These are phyloP conservation scores for Digitonthophagus gazella DNA, from an alignment of 2,888 invertebrate species.

Conservation along the genomic window DNA sequence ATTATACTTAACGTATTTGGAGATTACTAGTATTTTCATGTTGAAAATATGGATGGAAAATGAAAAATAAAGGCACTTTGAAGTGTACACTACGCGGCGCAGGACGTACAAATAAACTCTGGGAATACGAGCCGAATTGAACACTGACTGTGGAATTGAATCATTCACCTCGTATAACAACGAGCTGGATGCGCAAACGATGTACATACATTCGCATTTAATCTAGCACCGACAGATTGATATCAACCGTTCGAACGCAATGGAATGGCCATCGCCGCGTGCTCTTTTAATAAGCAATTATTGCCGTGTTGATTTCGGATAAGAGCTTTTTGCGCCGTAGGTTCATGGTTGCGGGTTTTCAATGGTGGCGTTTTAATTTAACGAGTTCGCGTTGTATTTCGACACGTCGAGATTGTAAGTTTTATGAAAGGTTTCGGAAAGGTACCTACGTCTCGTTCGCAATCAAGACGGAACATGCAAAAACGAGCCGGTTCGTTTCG, in stretches of 20 bases:
- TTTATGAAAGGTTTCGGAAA: neutral
- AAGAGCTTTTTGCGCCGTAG: neutral
- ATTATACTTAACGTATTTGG: too few species aligned
- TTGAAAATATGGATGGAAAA: too few species aligned
- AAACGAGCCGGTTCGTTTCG: neutral
- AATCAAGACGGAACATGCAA: neutral
- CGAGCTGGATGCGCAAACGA: neutral
- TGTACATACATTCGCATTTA: neutral
- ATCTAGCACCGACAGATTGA: neutral
- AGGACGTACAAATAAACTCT: neutral
- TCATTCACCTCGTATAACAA: neutral
- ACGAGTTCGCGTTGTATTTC: neutral
- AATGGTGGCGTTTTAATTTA: neutral
- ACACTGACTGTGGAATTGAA: neutral
- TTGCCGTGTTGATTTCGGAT: neutral
- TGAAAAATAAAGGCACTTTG: neutral
- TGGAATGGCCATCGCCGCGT: neutral
- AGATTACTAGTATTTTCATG: too few species aligned
- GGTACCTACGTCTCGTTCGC: neutral
- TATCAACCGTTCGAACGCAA: neutral
- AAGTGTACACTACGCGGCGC: neutral
- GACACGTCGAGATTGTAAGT: neutral
- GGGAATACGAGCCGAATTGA: neutral
- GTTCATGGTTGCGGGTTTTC: neutral
- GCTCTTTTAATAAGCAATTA: neutral